Percentiles rank a stretch among this genome's conserved stretches.
Conservation (phyloP, 2,113 vertebrate species). For the Panurus biarmicus region DNA sequence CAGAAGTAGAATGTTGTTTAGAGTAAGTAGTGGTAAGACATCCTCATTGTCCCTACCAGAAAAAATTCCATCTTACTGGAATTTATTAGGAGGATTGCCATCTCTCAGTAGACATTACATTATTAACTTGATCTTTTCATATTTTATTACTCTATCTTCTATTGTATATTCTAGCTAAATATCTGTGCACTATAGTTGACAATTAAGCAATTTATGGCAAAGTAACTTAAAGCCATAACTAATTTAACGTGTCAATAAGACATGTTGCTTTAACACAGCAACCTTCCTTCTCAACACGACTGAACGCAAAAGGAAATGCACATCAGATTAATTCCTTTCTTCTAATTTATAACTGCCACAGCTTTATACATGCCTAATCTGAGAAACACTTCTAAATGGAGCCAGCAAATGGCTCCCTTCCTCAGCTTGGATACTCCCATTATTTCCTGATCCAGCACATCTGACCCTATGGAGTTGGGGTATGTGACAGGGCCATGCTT, state of each 20-base stretch:
- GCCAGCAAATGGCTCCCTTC: background rate
- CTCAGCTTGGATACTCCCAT: background rate
- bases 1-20: background rate
- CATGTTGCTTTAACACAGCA: background rate
- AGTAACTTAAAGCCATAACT: background rate
- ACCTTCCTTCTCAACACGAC: background rate
- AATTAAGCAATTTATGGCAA: background rate
- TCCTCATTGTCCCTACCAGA: background rate
- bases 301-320: background rate
- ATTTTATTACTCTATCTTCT: background rate
- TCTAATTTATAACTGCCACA: background rate
- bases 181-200: background rate
- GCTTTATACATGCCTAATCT: background rate
- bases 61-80: background rate
- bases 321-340: background rate
- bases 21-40: background rate
- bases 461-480: background rate
- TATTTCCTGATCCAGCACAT: background rate
- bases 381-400: background rate
- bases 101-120: background rate
- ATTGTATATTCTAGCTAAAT: background rate
- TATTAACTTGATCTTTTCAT: background rate
- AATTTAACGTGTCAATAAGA: background rate
- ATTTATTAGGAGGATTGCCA: accelerated
- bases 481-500: background rate